These are phyloP conservation scores for Diglossa cyanea DNA, from an alignment of 2,797 vertebrate species.

Conservation along the genomic window DNA sequence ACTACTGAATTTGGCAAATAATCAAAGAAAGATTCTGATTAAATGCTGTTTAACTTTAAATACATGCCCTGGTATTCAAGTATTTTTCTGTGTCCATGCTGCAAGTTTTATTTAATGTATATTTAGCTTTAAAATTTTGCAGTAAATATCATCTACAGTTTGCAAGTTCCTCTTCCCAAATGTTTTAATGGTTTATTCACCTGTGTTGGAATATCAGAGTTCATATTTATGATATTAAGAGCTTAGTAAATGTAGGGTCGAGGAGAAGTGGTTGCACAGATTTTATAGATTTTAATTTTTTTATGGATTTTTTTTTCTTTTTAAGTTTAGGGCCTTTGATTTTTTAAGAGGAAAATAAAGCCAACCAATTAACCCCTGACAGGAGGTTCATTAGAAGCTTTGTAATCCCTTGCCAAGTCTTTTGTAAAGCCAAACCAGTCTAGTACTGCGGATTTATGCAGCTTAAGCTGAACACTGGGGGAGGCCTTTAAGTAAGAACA, in stretches of 20 bases:
- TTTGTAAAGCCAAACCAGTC: slow-evolving; percentile 77
- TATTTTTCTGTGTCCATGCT: slow-evolving; percentile 21
- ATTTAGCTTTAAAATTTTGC: slow-evolving; percentile 46
- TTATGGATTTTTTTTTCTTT: slow-evolving; percentile 21
- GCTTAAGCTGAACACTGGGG: slow-evolving; percentile 76
- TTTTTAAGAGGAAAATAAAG: slow-evolving; percentile 77
- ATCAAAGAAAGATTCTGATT: slow-evolving; percentile 55
- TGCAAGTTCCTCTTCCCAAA: slow-evolving; percentile 21
- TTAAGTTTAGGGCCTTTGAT: slow-evolving; percentile 73
- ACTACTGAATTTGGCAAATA: slow-evolving; percentile 62
- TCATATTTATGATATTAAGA: slow-evolving; percentile 41
- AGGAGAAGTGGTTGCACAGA: slow-evolving; percentile 42
- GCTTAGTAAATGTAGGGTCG: slow-evolving; percentile 59
- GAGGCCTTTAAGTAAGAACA: slow-evolving; percentile 77
- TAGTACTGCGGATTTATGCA: slow-evolving; percentile 74
- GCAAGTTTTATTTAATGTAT: slow-evolving; percentile 47
- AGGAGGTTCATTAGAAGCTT: slow-evolving; percentile 78
- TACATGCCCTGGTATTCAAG: slow-evolving; percentile 23
- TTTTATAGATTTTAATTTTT: slow-evolving; percentile 45
- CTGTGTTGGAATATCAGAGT: slow-evolving; percentile 8
- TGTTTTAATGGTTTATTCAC: slow-evolving; percentile 21
- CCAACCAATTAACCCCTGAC: slow-evolving; percentile 81
- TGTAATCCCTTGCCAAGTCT: slow-evolving; percentile 78
- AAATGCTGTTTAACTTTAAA: slow-evolving; percentile 65
- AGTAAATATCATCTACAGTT: slow-evolving; percentile 18